Evolutionary conservation across 2,113 vertebrate species (phyloP).

Genomic region (Noturus placidus): DNA sequence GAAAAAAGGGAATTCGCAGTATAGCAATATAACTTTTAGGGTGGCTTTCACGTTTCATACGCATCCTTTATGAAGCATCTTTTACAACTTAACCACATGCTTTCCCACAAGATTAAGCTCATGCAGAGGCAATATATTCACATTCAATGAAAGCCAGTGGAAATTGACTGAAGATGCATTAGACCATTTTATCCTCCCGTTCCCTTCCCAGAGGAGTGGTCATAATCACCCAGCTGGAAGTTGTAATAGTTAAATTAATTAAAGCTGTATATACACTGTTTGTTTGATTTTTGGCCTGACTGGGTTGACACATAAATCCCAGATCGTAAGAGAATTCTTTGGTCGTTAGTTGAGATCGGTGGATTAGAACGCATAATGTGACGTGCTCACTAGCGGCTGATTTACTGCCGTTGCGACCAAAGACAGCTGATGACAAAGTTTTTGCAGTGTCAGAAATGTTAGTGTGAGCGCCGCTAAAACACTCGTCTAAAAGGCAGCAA

Average conservation of each 20-base stretch:
- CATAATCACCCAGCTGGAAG: not conserved
- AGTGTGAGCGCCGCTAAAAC: too few species aligned
- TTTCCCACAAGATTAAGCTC: not conserved
- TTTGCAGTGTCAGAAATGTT: too few species aligned
- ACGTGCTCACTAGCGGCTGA: not conserved
- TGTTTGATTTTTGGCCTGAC: not conserved
- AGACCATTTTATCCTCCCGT: not conserved
- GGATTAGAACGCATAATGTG: not conserved
- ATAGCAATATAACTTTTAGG: not conserved
- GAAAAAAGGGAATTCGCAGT: conserved; percentile 7
- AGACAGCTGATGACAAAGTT: not conserved
- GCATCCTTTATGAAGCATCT: not conserved
- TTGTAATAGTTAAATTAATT: not conserved
- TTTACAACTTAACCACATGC: not conserved
- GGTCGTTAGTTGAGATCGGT: not conserved
- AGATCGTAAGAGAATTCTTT: not conserved
- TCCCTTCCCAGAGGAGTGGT: not conserved
- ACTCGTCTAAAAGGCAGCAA: not conserved
- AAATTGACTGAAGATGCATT: not conserved
- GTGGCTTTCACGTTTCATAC: not conserved
- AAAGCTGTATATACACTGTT: not conserved
- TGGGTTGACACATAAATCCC: not conserved
- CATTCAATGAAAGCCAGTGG: not conserved
- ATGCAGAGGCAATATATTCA: not conserved
- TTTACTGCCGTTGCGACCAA: not conserved